phyloP scores from a whole-genome alignment of 2,797 vertebrate species.

The Crax fasciolata region DNA sequence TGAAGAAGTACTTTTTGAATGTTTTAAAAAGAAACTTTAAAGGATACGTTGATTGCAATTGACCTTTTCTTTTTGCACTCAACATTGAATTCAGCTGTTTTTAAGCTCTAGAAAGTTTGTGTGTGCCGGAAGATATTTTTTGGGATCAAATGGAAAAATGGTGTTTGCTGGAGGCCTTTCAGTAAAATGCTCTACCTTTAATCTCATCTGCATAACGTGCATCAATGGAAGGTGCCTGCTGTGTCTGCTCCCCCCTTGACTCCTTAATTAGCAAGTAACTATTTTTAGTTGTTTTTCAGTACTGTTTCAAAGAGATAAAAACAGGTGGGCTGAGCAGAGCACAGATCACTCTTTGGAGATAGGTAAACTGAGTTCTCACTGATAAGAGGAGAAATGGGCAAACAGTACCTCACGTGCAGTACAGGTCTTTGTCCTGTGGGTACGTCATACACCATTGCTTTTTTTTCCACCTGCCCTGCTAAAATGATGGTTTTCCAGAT shows the following conservation, averaged over 20 bases:
- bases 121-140: not conserved
- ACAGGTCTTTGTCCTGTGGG: not conserved
- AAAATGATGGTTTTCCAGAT: not conserved
- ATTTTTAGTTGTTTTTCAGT: not conserved
- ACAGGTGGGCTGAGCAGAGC: not conserved
- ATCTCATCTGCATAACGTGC: not conserved
- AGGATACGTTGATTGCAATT: not conserved
- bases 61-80: not conserved
- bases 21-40: not conserved
- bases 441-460: not conserved
- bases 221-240: not conserved
- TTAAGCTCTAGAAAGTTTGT: not conserved
- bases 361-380: not conserved
- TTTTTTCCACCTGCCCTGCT: not conserved
- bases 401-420: not conserved
- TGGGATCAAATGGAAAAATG: not conserved
- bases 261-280: not conserved
- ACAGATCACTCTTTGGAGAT: not conserved
- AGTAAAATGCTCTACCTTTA: not conserved
- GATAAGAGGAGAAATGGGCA: not conserved
- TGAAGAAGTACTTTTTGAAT: not conserved
- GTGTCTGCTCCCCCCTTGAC: not conserved
- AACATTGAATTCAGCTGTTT: not conserved
- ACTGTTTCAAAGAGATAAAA: not conserved
- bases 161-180: not conserved